These are phyloP conservation scores for Drosophila watanabei DNA, from an alignment of 1,140 invertebrate species.

Conservation along the genomic window DNA sequence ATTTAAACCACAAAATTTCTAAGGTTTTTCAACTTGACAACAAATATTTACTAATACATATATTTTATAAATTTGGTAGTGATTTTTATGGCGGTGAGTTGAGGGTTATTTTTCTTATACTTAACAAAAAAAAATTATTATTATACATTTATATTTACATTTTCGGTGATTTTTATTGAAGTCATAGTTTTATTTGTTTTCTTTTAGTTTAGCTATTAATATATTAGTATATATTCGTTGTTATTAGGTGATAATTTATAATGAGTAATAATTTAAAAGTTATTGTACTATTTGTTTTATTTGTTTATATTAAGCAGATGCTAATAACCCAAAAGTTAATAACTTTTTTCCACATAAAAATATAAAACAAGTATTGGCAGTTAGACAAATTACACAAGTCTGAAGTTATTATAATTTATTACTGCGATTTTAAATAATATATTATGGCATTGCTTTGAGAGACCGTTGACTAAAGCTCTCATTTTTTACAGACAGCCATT, in stretches of 20 bases:
- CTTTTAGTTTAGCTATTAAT: too few relatives aligned
- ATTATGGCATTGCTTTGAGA: not conserved
- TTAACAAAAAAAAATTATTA: too few relatives aligned
- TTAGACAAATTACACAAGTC: not conserved
- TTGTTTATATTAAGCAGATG: not conserved
- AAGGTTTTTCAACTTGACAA: too few relatives aligned
- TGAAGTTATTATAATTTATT: not conserved
- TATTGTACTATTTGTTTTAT: not conserved
- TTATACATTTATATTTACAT: too few relatives aligned
- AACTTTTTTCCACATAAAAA: not conserved
- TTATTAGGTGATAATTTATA: not conserved
- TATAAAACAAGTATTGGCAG: not conserved
- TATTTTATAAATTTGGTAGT: too few relatives aligned
- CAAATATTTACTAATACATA: too few relatives aligned
- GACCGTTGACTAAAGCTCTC: not conserved
- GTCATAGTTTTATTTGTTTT: too few relatives aligned
- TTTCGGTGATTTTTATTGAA: not conserved
- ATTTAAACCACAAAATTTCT: too few relatives aligned
- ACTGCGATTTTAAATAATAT: not conserved
- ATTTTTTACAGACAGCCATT: not conserved
- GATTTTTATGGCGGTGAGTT: too few relatives aligned
- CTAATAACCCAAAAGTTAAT: not conserved
- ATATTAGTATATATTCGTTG: too few relatives aligned
- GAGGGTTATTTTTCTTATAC: too few relatives aligned
- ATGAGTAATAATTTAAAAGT: too few relatives aligned